These are phyloP conservation scores for Hemaris fuciformis DNA, from an alignment of 2,888 invertebrate species.

Conservation along the genomic window DNA sequence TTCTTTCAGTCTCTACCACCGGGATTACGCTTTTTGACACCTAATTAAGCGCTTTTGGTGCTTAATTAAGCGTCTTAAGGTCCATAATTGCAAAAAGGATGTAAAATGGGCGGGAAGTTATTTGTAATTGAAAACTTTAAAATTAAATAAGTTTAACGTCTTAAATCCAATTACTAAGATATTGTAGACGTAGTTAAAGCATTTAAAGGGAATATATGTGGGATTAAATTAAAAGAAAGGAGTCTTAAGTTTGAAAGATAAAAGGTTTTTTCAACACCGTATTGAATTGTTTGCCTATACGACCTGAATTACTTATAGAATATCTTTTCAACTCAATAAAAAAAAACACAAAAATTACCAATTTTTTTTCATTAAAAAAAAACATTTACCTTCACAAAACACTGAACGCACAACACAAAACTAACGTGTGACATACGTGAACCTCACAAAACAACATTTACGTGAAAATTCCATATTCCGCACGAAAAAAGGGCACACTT, in stretches of 20 bases:
- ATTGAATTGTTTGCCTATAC: too few relatives aligned
- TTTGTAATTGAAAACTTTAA: too few relatives aligned
- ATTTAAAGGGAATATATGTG: too few relatives aligned
- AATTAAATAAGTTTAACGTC: too few relatives aligned
- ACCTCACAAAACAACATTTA: conserved; percentile 29
- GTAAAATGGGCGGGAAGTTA: not conserved
- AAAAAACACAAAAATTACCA: not conserved
- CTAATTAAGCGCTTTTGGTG: too few relatives aligned
- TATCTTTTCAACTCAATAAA: not conserved
- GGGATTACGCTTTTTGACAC: too few relatives aligned
- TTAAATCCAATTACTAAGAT: too few relatives aligned
- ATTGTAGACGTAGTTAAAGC: too few relatives aligned
- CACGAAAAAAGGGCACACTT: conserved; percentile 24
- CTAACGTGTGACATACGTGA: conserved; percentile 30
- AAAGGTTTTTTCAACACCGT: too few relatives aligned
- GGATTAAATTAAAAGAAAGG: too few relatives aligned
- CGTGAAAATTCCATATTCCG: conserved; percentile 21
- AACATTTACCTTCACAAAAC: conserved; percentile 36
- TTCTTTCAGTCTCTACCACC: not conserved
- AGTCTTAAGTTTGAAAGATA: too few relatives aligned
- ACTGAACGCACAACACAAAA: conserved; percentile 35
- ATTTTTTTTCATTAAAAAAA: not conserved
- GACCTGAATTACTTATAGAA: not conserved
- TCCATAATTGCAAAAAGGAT: not conserved
- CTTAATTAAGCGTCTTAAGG: too few relatives aligned